Evolutionary conservation across 2,797 vertebrate species (phyloP), one percentile per base, ranked within the genome.

Genomic region (Anguilla megastoma): DNA sequence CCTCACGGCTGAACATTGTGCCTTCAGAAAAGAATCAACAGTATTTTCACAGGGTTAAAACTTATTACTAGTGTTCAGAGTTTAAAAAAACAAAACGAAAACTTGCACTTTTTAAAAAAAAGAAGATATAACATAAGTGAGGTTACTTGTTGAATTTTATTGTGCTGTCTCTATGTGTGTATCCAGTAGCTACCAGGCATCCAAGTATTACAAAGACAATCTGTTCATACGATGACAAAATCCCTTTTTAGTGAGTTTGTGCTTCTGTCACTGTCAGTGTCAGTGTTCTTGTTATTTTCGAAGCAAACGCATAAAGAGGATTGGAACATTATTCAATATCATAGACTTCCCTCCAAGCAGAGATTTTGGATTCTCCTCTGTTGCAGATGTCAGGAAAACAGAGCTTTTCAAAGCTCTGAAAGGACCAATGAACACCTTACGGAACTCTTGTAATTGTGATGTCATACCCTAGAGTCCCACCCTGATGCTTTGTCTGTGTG

Each of bases 1-100:
- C 90, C 90, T 94, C 90, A 91, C 92, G 94, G 94, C 94, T 95
- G 89, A 94, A 95, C 94, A 93, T 93, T 95, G 95, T 96, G 95
- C 95, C 95, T 96, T 96, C 92, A 86, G 85, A 88, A 24, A 94
- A 92, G 88, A 87, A 92, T 87, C 95, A 93, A 91, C 84, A 90
- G 92, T 92, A 93, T 94, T 94, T 93, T 93, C 91, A 95, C 94
- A 95, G 91, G 93, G 94, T 95, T 92, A 89, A 79, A 91, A 92
- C 91, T 91, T 94, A 86, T 90, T 89, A 90, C 82, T 91, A 91
- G 89, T 89, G 85, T 87, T 89, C 91, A 93, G 87, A 92, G 87
- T 91, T 91, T 87, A 90, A 93, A 91, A 30, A 41, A 79, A 3
- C 12, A 56, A 56, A 14, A 71, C 2, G 30, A 86, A 54, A 79